Evolutionary conservation across 2,888 invertebrate genomes (phyloP).

Genomic region (Camponotus fellah): DNA sequence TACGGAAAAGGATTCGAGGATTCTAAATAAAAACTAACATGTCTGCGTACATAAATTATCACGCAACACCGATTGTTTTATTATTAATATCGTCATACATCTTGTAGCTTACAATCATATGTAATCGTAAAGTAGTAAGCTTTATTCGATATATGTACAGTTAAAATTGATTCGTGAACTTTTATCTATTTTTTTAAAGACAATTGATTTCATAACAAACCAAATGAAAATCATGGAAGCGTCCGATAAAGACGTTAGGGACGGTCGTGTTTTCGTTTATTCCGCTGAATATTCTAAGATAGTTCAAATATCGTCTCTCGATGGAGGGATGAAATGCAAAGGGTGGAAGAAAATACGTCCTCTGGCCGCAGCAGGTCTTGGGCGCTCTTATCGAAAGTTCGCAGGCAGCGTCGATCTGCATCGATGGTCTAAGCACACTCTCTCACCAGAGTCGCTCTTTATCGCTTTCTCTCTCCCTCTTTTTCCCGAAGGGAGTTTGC

Average conservation of each 20-base stretch:
- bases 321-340: conserved; percentile 40
- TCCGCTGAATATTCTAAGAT: conserved; percentile 23
- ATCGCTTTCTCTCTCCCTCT: not conserved
- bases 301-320: conserved; percentile 32
- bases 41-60: not conserved
- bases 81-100: not conserved
- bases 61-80: not conserved
- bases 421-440: conserved; percentile 29
- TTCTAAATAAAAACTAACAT: not conserved
- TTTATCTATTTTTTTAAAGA: not conserved
- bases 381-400: conserved; percentile 51
- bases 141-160: not conserved
- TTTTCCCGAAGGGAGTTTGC: conserved; percentile 29
- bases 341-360: conserved; percentile 40
- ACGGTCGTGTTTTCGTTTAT: not conserved
- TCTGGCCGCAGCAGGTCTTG: conserved; percentile 28
- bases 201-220: not conserved
- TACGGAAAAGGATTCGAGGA: not conserved
- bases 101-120: not conserved
- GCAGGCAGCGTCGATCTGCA: conserved; percentile 54
- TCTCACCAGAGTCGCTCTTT: not conserved
- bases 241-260: not conserved
- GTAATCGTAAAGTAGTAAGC: not conserved
- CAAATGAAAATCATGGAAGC: conserved; percentile 8
- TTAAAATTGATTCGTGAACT: too few relatives aligned